Conservation (phyloP, 92 coral and sea anemone genomes). For the Muricea muricata region DNA sequence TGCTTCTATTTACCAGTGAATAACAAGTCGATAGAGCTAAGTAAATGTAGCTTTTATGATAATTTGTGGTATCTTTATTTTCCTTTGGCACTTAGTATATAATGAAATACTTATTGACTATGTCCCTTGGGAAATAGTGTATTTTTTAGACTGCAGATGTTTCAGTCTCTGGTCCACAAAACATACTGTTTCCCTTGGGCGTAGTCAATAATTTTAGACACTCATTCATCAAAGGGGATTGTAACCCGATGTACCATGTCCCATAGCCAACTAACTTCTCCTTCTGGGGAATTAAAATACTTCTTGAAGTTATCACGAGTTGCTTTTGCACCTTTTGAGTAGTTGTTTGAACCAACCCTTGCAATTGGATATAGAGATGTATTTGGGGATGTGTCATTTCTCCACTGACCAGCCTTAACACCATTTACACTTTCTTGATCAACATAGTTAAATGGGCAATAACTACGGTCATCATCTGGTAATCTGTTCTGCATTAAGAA, state of each 20-base stretch:
- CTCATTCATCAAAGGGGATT: not conserved
- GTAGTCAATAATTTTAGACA: too few species aligned
- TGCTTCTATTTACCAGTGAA: too few species aligned
- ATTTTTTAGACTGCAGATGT: not conserved
- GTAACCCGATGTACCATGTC: not conserved
- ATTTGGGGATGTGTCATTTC: not conserved
- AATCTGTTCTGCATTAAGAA: conserved; percentile 1
- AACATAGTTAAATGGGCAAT: not conserved
- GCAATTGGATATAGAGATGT: too few species aligned
- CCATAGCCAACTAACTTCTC: not conserved
- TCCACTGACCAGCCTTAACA: not conserved
- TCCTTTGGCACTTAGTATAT: too few species aligned
- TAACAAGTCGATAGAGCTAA: too few species aligned
- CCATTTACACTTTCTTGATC: conserved; percentile 2
- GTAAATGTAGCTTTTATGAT: too few species aligned
- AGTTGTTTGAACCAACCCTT: not conserved
- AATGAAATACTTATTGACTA: not conserved
- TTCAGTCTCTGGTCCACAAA: too few species aligned
- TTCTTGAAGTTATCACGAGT: not conserved
- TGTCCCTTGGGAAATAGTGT: too few species aligned
- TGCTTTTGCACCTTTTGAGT: not conserved
- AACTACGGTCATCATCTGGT: not conserved
- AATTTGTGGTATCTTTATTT: too few species aligned
- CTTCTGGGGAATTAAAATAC: not conserved
- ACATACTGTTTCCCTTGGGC: too few species aligned